phyloP scores from a whole-genome alignment of 1,140 invertebrate genomes.

The Ceratosolen solmsi region DNA sequence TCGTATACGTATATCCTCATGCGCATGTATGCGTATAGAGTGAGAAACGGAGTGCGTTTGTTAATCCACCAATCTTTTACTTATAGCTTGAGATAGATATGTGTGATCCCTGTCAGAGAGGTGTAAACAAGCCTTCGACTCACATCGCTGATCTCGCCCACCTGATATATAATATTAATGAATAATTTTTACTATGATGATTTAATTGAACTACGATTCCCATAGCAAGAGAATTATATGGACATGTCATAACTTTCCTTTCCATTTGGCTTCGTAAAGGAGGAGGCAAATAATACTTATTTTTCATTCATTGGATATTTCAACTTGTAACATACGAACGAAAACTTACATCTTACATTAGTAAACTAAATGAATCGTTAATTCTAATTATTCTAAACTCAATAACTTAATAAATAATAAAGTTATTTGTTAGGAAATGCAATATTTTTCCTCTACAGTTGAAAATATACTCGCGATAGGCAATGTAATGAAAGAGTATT shows the following conservation, averaged over 20 bases:
- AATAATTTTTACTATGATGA: not conserved
- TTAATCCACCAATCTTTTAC: not conserved
- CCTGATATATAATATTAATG: slow-evolving; percentile 54
- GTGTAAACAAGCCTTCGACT: slow-evolving; percentile 40
- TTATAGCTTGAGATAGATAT: not conserved
- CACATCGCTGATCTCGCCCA: slow-evolving; percentile 48
- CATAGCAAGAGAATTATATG: slow-evolving; percentile 34
- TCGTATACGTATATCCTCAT: too few relatives aligned
- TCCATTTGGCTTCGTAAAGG: not conserved
- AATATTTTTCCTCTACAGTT: too few relatives aligned
- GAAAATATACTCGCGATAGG: too few relatives aligned
- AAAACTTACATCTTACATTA: too few relatives aligned
- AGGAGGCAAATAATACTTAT: not conserved
- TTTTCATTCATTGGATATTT: not conserved
- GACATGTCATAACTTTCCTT: not conserved
- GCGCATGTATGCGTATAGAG: not conserved
- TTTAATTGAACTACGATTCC: not conserved
- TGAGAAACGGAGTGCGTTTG: too few relatives aligned
- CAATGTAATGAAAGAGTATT: slow-evolving; percentile 1
- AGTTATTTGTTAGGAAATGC: too few relatives aligned
- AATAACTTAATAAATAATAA: too few relatives aligned
- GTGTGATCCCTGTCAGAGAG: not conserved
- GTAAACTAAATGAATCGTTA: too few relatives aligned
- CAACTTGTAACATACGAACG: too few relatives aligned
- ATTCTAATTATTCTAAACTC: too few relatives aligned